Conservation (phyloP, 2,113 vertebrate genomes). For the Petaurus breviceps region DNA sequence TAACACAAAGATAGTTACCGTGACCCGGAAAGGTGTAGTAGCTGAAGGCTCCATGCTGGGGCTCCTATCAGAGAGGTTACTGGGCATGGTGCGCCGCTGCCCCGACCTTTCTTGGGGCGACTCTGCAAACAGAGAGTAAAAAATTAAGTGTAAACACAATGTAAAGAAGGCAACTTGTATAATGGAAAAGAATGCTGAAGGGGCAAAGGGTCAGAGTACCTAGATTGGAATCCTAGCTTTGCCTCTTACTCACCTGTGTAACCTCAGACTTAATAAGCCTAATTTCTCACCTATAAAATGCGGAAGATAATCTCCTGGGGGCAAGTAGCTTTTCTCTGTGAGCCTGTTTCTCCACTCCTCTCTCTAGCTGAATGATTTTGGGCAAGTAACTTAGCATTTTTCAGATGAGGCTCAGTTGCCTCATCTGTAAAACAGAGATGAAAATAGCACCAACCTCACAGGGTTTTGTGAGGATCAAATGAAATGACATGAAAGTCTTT, state of each 20-base stretch:
- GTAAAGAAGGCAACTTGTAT: neutral
- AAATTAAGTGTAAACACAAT: neutral
- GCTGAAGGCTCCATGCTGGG: slow-evolving; percentile 92
- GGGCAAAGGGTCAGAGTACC: neutral
- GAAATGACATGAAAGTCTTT: neutral
- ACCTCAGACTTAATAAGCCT: neutral
- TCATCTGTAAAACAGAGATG: neutral
- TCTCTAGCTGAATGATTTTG: neutral
- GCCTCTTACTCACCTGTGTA: neutral
- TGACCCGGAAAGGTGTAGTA: slow-evolving; percentile 94
- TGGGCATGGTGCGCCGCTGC: slow-evolving; percentile 94
- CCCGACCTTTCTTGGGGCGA: slow-evolving; percentile 95
- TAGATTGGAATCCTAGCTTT: neutral
- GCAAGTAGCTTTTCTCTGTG: neutral
- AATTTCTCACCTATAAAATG: neutral
- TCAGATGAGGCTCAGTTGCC: neutral
- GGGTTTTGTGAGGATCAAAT: neutral
- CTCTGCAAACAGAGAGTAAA: slow-evolving; percentile 85
- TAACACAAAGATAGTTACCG: slow-evolving; percentile 86
- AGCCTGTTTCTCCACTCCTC: neutral
- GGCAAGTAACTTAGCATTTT: neutral
- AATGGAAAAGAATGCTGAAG: neutral
- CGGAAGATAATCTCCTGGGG: neutral
- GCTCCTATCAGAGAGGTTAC: slow-evolving; percentile 89
- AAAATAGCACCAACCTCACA: neutral